Conservation (phyloP, 1,140 invertebrate species). For the Cotesia chilonis region DNA sequence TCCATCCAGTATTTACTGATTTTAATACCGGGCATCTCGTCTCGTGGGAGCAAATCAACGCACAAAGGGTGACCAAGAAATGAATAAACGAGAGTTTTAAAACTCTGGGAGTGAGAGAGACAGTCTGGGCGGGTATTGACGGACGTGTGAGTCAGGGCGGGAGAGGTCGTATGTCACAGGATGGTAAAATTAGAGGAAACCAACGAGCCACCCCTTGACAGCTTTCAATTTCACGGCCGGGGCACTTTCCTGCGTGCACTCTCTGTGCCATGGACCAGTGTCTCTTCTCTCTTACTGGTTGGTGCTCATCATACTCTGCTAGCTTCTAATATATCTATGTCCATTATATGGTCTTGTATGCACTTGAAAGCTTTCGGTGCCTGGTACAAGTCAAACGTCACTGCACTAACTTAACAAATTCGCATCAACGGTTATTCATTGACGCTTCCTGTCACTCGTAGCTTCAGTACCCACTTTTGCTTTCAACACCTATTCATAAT, state of each 20-base stretch:
- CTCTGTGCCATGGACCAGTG: not conserved
- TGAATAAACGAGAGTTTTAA: too few relatives aligned
- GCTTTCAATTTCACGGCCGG: slow-evolving; percentile 43
- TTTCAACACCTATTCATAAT: too few relatives aligned
- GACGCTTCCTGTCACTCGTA: too few relatives aligned
- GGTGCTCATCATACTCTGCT: not conserved
- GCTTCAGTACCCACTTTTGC: too few relatives aligned
- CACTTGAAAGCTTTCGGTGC: too few relatives aligned
- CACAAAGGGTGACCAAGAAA: not conserved
- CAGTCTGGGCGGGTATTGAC: not conserved
- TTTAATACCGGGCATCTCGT: too few relatives aligned
- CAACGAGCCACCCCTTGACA: slow-evolving; percentile 37
- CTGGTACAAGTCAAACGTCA: too few relatives aligned
- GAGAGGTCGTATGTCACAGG: slow-evolving; percentile 27
- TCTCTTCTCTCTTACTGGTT: slow-evolving; percentile 4
- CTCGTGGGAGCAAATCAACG: not conserved
- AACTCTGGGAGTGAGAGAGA: too few relatives aligned
- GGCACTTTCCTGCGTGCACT: slow-evolving; percentile 32
- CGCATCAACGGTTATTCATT: too few relatives aligned
- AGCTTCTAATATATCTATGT: not conserved
- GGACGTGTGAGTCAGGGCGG: slow-evolving; percentile 22
- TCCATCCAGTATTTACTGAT: too few relatives aligned
- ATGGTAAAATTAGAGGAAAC: slow-evolving; percentile 42
- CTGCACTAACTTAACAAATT: too few relatives aligned
- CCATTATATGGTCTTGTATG: too few relatives aligned